phyloP scores from a whole-genome alignment of 2,888 invertebrate genomes.

The Hyppa rectilinea region DNA sequence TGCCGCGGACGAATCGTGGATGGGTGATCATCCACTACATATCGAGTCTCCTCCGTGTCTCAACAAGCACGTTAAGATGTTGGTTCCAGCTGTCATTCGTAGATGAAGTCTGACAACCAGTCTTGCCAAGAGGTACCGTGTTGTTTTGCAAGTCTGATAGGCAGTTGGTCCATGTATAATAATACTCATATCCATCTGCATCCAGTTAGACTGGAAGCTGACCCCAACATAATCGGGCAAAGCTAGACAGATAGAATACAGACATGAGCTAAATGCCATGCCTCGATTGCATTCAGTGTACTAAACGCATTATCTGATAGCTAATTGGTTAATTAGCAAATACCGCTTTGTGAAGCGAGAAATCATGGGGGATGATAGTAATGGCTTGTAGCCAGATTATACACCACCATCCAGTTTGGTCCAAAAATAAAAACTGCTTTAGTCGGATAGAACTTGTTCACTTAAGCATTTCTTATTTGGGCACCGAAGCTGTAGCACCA shows the following conservation, averaged over 20 bases:
- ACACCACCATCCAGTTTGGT: no score
- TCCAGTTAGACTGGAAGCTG: not conserved
- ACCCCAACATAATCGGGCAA: not conserved
- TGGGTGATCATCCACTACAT: no score
- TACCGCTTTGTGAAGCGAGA: conserved; percentile 1
- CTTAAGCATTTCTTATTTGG: no score
- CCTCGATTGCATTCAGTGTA: not conserved
- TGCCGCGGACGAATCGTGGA: no score
- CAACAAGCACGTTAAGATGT: not conserved
- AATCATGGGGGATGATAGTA: not conserved
- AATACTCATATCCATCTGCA: not conserved
- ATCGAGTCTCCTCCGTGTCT: not conserved
- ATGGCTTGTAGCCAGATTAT: not conserved
- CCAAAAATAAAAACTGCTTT: no score
- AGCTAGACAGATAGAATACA: not conserved
- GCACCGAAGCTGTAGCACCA: no score
- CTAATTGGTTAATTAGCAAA: conserved; percentile 24
- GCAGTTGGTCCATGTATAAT: not conserved
- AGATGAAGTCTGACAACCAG: not conserved
- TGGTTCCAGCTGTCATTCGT: not conserved
- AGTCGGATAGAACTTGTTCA: no score
- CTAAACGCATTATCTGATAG: conserved; percentile 11
- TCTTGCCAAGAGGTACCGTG: not conserved
- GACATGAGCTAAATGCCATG: not conserved
- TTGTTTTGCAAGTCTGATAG: not conserved